Evolutionary conservation across 2,888 invertebrate species (phyloP).

Genomic region (Troides oblongomaculatus): DNA sequence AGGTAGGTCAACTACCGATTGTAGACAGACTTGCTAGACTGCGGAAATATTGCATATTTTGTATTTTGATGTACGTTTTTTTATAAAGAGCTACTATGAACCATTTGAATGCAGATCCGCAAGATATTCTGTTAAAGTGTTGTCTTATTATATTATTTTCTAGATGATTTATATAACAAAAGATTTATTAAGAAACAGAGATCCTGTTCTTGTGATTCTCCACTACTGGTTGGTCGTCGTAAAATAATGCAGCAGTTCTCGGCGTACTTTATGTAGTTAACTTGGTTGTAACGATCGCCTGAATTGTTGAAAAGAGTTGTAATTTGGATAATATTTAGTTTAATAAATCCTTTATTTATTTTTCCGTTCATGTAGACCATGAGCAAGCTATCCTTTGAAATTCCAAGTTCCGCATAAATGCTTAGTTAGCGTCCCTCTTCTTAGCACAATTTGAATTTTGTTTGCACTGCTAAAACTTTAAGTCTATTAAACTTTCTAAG

Average conservation of each 20-base stretch:
- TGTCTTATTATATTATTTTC: too few species aligned
- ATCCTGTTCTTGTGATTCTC: too few species aligned
- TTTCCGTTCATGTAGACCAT: background rate
- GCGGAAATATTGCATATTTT: background rate
- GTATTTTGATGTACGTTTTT: background rate
- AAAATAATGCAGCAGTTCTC: background rate
- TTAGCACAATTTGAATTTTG: background rate
- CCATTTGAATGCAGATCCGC: too few species aligned
- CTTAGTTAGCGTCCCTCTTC: background rate
- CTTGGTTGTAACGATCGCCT: background rate
- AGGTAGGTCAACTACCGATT: slow-evolving; percentile 20
- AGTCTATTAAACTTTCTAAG: background rate
- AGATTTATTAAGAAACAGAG: background rate
- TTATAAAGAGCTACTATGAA: background rate
- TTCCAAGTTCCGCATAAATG: background rate
- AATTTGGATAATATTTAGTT: background rate
- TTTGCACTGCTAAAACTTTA: background rate
- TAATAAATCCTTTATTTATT: background rate
- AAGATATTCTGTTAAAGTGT: too few species aligned
- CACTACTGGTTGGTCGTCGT: background rate
- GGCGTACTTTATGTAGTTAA: background rate
- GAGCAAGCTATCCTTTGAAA: background rate
- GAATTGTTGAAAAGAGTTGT: background rate
- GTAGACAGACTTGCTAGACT: slow-evolving; percentile 12
- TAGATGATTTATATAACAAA: background rate